Percentiles rank a stretch among this genome's conserved stretches.
phyloP scores from a whole-genome alignment of 2,888 invertebrate species.

The Calliopum simillimum region DNA sequence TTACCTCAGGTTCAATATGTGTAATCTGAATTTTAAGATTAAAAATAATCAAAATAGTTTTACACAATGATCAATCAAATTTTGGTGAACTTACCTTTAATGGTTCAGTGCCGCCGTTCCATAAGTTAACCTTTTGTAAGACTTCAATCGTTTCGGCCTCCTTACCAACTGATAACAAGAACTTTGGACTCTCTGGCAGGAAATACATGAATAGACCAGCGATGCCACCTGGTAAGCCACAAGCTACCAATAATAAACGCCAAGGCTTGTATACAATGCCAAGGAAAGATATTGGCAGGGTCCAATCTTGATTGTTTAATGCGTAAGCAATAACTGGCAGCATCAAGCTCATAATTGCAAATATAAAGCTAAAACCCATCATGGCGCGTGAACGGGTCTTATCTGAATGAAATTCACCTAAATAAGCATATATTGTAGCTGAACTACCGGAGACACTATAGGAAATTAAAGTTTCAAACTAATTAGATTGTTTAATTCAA shows the following conservation, averaged over 20 bases:
- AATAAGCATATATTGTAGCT: conserved; percentile 69
- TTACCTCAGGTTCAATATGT: conserved; percentile 49
- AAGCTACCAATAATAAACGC: conserved; percentile 59
- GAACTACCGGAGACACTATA: conserved; percentile 67
- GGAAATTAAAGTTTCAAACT: neutral
- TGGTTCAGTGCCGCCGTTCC: conserved; percentile 52
- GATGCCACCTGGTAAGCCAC: conserved; percentile 58
- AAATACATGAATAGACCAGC: conserved; percentile 53
- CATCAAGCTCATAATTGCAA: conserved; percentile 57
- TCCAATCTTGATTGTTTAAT: conserved; percentile 59
- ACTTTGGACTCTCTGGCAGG: conserved; percentile 64
- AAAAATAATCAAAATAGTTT: neutral
- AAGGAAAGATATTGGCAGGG: conserved; percentile 51
- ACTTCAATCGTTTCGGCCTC: conserved; percentile 55
- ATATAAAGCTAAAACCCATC: conserved; percentile 60
- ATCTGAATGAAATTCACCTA: conserved; percentile 69
- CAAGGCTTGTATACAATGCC: conserved; percentile 59
- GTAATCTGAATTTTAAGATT: conserved; percentile 41
- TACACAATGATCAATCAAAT: neutral
- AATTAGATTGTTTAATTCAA: no score
- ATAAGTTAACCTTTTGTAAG: conserved; percentile 52
- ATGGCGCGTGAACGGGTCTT: conserved; percentile 66
- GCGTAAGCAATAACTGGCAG: conserved; percentile 61
- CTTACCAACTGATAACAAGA: conserved; percentile 54
- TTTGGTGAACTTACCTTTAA: conserved; percentile 42